Conservation (phyloP, 2,113 vertebrate genomes). For the Cyprinodon tularosa region DNA sequence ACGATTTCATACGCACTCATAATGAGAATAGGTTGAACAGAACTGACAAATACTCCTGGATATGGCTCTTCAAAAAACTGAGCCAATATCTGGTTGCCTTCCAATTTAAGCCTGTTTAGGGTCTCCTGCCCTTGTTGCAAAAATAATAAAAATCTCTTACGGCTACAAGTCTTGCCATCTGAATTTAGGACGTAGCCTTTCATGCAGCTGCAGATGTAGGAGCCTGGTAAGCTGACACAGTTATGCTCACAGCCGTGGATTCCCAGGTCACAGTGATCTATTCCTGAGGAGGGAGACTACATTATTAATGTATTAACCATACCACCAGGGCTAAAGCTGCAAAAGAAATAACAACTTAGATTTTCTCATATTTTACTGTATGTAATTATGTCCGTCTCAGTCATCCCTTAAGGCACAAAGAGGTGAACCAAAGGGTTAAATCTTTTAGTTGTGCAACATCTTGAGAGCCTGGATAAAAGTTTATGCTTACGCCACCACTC, state of each 20-base stretch:
- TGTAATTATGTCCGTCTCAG: neutral
- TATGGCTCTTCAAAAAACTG: too few relatives aligned
- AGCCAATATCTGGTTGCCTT: too few relatives aligned
- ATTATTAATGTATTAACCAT: constrained; percentile 13
- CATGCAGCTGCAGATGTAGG: constrained; percentile 85
- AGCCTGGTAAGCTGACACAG: constrained; percentile 83
- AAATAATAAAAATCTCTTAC: constrained; percentile 74
- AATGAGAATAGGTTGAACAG: too few relatives aligned
- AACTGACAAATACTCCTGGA: too few relatives aligned
- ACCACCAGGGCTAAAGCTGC: neutral
- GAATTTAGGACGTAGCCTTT: constrained; percentile 84
- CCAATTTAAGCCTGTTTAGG: too few relatives aligned
- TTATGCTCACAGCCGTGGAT: constrained; percentile 87
- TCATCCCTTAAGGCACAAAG: neutral
- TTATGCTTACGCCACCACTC: constrained; percentile 28
- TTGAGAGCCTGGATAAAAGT: constrained; percentile 14
- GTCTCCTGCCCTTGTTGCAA: neutral
- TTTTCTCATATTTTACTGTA: too few relatives aligned
- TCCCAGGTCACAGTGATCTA: constrained; percentile 86
- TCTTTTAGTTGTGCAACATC: constrained; percentile 17
- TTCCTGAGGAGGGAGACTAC: constrained; percentile 69
- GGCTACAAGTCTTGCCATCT: constrained; percentile 85
- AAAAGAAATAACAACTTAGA: neutral
- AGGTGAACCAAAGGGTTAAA: neutral
- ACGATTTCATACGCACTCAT: too few relatives aligned